phyloP scores from a whole-genome alignment of 2,113 vertebrate species.

The Colossoma macropomum region DNA sequence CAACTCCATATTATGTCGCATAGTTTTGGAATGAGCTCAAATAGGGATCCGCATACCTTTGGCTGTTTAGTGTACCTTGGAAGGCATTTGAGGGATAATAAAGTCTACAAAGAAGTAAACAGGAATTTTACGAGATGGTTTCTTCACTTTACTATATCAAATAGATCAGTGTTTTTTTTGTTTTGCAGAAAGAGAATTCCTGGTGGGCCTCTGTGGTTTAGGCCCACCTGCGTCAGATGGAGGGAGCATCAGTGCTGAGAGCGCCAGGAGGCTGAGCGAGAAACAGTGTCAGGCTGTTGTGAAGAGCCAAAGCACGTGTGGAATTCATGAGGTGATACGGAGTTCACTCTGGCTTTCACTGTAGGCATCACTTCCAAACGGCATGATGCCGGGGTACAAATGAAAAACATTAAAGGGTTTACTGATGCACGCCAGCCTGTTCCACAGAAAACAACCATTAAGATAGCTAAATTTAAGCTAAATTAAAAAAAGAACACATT shows the following conservation, averaged over 20 bases:
- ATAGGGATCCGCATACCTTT: too few species aligned
- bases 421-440: not conserved
- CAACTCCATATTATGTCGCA: too few species aligned
- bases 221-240: constrained; percentile 4
- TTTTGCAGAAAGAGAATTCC: not conserved
- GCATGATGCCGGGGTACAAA: not conserved
- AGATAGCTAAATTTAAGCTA: not conserved
- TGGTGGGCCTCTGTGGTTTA: not conserved
- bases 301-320: not conserved
- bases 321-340: not conserved
- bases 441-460: not conserved
- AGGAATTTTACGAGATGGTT: not conserved
- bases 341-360: not conserved
- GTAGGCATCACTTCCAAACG: not conserved
- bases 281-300: not conserved
- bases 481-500: too few species aligned
- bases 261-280: not conserved
- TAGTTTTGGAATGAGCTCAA: too few species aligned
- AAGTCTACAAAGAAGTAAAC: not conserved
- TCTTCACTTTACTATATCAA: not conserved
- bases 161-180: not conserved
- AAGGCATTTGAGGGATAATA: not conserved
- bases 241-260: not conserved
- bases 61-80: not conserved
- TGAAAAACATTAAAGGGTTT: not conserved